phyloP scores from a whole-genome alignment of 2,888 invertebrate genomes.

The Hoplodrina blanda region DNA sequence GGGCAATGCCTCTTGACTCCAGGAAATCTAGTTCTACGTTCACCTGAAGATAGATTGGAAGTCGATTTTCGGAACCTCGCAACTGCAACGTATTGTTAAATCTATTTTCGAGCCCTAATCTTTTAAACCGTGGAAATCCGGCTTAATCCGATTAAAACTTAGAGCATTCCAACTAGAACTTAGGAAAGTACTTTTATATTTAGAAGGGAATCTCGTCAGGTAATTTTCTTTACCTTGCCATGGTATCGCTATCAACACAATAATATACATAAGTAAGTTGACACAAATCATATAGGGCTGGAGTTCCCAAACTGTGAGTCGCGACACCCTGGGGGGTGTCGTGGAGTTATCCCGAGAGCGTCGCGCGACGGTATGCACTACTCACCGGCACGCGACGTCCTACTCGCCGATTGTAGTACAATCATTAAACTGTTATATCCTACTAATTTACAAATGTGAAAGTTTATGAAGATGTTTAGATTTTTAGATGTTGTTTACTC shows the following conservation, averaged over 20 bases:
- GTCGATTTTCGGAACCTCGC: constrained; percentile 22
- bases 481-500: too few species aligned
- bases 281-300: constrained; percentile 16
- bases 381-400: too few species aligned
- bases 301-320: too few species aligned
- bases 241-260: background rate
- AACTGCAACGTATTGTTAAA: constrained; percentile 22
- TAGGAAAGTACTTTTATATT: constrained; percentile 2
- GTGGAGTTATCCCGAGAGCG: too few species aligned
- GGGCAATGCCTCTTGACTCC: background rate
- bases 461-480: too few species aligned
- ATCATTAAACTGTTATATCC: too few species aligned
- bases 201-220: background rate
- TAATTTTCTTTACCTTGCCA: background rate
- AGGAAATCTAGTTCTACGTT: background rate
- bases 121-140: constrained; percentile 39
- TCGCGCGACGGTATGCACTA: too few species aligned
- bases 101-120: constrained; percentile 30
- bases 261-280: constrained; percentile 1
- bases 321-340: too few species aligned
- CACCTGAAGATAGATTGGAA: background rate
- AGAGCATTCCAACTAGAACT: background rate
- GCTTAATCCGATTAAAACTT: constrained; percentile 32
- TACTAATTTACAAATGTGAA: too few species aligned
- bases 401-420: too few species aligned